A percentile compares a stretch with the other conserved stretches of the same genome.
phyloP scores from a whole-genome alignment of 2,797 vertebrate genomes.

The Cygnus olor region DNA sequence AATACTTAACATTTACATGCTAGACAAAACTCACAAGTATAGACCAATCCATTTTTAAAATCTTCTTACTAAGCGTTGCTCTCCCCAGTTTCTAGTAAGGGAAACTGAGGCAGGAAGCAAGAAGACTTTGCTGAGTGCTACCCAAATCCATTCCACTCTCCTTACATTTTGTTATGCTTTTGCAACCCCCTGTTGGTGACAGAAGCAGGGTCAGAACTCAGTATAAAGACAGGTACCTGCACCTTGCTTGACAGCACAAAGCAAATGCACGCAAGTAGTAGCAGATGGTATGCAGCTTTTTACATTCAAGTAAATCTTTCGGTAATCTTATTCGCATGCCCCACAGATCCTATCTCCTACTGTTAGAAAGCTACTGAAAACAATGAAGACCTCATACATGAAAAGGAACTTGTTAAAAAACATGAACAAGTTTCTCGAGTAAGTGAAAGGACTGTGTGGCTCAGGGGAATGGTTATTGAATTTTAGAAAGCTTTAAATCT shows the following conservation, averaged over 20 bases:
- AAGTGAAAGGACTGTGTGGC: not conserved
- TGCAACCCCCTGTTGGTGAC: not conserved
- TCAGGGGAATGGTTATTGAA: slow-evolving; percentile 55
- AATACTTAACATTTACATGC: not conserved
- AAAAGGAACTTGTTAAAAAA: slow-evolving; percentile 60
- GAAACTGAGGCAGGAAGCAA: not conserved
- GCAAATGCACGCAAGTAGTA: not conserved
- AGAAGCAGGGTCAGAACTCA: not conserved
- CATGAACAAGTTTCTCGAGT: slow-evolving; percentile 45
- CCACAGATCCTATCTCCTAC: not conserved
- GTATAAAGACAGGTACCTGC: not conserved
- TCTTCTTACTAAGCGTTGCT: accelerated
- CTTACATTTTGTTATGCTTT: not conserved
- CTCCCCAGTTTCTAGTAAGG: not conserved
- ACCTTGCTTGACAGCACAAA: not conserved
- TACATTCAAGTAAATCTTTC: not conserved
- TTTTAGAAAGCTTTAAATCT: slow-evolving; percentile 56
- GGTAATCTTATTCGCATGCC: not conserved
- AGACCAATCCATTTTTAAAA: not conserved
- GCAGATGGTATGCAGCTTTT: not conserved
- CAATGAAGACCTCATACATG: slow-evolving; percentile 35
- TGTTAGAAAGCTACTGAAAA: slow-evolving; percentile 16
- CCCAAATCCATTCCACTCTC: not conserved
- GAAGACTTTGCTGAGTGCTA: not conserved
- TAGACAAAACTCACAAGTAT: not conserved